Percentiles rank a stretch among this genome's conserved stretches.
Conservation (phyloP, 2,797 vertebrate species). For the Oreochromis grahami region DNA sequence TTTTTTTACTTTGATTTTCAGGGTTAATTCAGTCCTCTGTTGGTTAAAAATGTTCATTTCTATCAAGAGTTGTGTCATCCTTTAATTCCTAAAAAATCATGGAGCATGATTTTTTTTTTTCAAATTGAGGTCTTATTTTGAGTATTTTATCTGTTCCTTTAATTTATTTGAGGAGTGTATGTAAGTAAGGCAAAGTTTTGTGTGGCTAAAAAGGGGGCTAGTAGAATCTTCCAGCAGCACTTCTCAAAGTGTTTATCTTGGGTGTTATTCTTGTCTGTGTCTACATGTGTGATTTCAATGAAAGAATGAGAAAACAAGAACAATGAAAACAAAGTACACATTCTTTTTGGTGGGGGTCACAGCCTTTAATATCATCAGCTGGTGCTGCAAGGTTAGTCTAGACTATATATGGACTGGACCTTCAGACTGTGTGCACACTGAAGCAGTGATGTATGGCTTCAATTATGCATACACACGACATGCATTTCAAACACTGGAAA, state of each 20-base stretch:
- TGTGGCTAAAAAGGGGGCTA: neutral
- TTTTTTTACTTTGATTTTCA: neutral
- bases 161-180: neutral
- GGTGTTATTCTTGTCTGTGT: neutral
- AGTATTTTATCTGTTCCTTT: neutral
- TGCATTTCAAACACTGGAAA: conserved; percentile 1
- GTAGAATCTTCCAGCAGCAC: neutral
- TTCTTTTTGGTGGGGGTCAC: conserved; percentile 4
- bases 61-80: neutral
- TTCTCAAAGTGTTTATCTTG: neutral
- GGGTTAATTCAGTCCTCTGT: neutral
- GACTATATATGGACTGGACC: conserved; percentile 42
- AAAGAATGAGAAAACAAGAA: conserved; percentile 27
- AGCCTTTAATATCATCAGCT: conserved; percentile 1
- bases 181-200: neutral
- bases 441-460: conserved; percentile 10
- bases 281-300: neutral
- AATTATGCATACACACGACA: neutral
- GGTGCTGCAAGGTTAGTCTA: neutral
- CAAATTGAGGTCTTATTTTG: neutral
- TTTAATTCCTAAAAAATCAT: neutral
- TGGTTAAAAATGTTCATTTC: neutral
- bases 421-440: conserved; percentile 2
- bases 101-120: neutral
- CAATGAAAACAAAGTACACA: conserved; percentile 9